Base-by-base conservation (phyloP, 1,140 invertebrate species). In the Cydia strobilella region DNA sequence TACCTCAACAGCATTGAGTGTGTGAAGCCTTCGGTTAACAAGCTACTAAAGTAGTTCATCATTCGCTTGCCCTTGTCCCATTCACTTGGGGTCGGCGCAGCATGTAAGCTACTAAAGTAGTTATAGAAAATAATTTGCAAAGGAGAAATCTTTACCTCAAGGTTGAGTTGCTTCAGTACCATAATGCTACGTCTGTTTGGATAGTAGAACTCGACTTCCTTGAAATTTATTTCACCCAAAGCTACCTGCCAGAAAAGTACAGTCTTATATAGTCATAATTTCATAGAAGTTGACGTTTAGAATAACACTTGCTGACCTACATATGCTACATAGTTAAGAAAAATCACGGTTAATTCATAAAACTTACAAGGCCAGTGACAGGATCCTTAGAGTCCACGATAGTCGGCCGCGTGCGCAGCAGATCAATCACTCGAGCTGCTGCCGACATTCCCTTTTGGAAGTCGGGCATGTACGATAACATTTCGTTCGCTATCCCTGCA, bases 191-290 rank as follows among this genome's bases (percentile, higher is more conserved):
- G 93, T 45, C 96, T 88, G 0, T 95, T 95, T 10, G 96, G 96
- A 89, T 97, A 97, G 12, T 93, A 93, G 83, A 97, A 97, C 71
- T 94, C 91, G 1, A 96, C 93, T 71, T 94, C 90, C 2, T 94
- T 91, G 4, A 82, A 75, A 65, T 75, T 72, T n/a, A 77, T 76
- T 23, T 77, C 74, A 3, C 80, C 80, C 42, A 72, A 51, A 35
- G 75, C 23, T 63, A 13, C 72, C 80, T 82, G 73, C 2, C 59
- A 75, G 42, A 35, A 51, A 62, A 1, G 35, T 10, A 39, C 9
- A 39, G 2, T 39, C 0, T 35, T 35, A 35, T 35, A 35, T 27
- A 27, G 27, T 27, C 27, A 27, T 27, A 2, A 27, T 27, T 27
- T 27, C 5, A 31, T 31, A 31, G 5, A 31, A 31, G 3, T 31